A percentile compares a stretch with the other conserved stretches of the same genome.
phyloP scores from a whole-genome alignment of 1,140 invertebrate species.

The Drosophila lacertosa region DNA sequence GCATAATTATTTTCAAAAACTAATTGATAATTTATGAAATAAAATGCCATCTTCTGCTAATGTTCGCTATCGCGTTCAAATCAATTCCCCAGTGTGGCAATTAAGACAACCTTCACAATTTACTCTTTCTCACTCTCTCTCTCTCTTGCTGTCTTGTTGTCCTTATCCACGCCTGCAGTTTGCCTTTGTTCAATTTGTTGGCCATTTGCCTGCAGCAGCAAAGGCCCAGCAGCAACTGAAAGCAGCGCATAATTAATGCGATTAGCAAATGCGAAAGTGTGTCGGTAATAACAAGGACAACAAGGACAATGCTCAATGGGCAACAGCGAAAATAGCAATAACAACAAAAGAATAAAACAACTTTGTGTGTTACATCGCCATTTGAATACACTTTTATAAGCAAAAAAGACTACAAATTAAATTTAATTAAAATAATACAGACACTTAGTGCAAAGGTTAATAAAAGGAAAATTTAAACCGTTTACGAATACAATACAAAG shows the following conservation, averaged over 20 bases:
- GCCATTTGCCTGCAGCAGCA: conserved; percentile 52
- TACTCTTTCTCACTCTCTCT: conserved; percentile 1
- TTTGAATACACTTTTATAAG: conserved; percentile 23
- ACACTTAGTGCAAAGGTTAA: too few species aligned
- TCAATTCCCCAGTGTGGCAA: conserved; percentile 77
- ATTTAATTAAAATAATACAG: too few species aligned
- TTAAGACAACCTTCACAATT: conserved; percentile 44
- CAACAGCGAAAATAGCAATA: conserved; percentile 39
- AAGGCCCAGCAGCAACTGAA: conserved; percentile 75
- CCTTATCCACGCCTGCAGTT: conserved; percentile 65
- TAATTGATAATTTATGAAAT: conserved; percentile 82
- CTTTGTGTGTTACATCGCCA: neutral
- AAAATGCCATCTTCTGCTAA: conserved; percentile 58
- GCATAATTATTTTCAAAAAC: conserved; percentile 74
- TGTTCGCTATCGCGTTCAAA: conserved; percentile 55
- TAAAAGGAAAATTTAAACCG: neutral
- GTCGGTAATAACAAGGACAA: conserved; percentile 76
- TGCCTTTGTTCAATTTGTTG: conserved; percentile 56
- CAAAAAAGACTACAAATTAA: too few species aligned
- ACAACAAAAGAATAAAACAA: conserved; percentile 9
- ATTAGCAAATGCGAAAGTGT: conserved; percentile 80
- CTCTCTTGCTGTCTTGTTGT: conserved; percentile 29
- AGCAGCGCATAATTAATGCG: conserved; percentile 79
- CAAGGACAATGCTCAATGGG: conserved; percentile 58
- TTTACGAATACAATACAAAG: neutral